These are phyloP conservation scores for Aphrocallistes beatrix DNA, from an alignment of 37 sponge, comb jelly and placozoan genomes.

Conservation along the genomic window DNA sequence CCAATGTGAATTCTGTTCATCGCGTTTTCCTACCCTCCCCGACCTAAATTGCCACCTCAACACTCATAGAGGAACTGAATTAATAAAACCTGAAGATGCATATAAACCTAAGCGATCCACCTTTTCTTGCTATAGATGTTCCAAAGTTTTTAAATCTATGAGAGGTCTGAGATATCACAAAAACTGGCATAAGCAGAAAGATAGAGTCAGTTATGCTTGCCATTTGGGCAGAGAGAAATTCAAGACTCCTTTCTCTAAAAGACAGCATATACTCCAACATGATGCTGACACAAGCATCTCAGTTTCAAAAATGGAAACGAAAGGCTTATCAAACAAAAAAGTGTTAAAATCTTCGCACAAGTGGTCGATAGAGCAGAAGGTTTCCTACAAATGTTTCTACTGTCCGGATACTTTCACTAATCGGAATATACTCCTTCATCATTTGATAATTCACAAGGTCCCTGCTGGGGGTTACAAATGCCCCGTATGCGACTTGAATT, in stretches of 20 bases:
- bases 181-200: background rate
- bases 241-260: no score
- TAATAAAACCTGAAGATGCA: background rate
- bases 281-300: no score
- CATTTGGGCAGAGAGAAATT: no score
- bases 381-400: background rate
- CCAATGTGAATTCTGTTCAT: background rate
- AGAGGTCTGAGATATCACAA: background rate
- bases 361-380: background rate
- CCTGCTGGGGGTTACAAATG: background rate
- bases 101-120: background rate
- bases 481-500: background rate
- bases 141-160: background rate
- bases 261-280: no score
- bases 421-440: background rate
- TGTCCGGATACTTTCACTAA: background rate
- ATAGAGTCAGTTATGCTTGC: no score
- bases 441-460: background rate
- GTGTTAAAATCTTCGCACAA: background rate
- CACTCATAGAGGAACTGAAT: constrained; percentile 4
- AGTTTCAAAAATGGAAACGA: no score
- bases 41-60: background rate
- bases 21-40: background rate
- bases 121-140: background rate
- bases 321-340: no score